phyloP scores from a whole-genome alignment of 2,113 vertebrate species.

The Aepyceros melampus region DNA sequence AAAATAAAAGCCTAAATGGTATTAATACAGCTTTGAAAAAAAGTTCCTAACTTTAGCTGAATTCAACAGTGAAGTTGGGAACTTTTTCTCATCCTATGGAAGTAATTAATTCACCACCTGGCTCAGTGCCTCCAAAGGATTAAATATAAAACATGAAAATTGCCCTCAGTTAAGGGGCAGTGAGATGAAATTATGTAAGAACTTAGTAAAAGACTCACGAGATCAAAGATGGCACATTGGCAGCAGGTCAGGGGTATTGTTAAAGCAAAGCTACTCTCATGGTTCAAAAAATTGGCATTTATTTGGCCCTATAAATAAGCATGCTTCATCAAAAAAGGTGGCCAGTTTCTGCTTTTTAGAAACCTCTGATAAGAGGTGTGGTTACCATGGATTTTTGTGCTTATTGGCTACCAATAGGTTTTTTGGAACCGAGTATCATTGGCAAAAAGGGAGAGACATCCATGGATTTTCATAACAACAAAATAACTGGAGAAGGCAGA shows the following conservation, averaged over 20 bases:
- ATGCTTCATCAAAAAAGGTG: not conserved
- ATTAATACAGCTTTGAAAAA: not conserved
- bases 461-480: not conserved
- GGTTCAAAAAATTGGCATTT: conserved; percentile 7
- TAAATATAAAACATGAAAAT: conserved; percentile 73
- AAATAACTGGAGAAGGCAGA: not conserved
- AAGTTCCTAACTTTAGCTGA: conserved; percentile 41
- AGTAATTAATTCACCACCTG: conserved; percentile 70
- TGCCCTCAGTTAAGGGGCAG: conserved; percentile 58
- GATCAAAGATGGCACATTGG: conserved; percentile 53
- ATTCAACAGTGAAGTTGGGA: conserved; percentile 49
- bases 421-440: not conserved
- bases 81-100: conserved; percentile 57
- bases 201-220: conserved; percentile 34
- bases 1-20: conserved; percentile 44
- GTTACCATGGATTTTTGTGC: not conserved
- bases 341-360: not conserved
- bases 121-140: conserved; percentile 62
- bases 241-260: conserved; percentile 37
- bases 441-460: not conserved
- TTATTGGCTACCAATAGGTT: not conserved
- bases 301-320: not conserved
- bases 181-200: conserved; percentile 54
- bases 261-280: not conserved
- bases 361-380: not conserved